Evolutionary conservation across 2,797 vertebrate species (phyloP).

Genomic region (Trematomus bernacchii): DNA sequence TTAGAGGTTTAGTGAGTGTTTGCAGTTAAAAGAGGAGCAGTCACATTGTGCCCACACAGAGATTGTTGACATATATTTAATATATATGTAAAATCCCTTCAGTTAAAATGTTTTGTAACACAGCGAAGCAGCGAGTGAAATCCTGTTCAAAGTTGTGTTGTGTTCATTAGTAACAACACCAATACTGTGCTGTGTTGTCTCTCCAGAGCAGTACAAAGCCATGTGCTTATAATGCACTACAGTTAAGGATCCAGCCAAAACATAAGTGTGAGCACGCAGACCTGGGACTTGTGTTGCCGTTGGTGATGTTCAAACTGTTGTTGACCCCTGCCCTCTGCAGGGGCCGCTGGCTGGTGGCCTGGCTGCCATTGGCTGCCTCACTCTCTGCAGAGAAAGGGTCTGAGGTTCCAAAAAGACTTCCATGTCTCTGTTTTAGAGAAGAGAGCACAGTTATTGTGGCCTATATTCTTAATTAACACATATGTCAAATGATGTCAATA

Average conservation of each 20-base stretch:
- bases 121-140: too few species aligned
- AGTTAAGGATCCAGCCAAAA: neutral
- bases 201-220: too few species aligned
- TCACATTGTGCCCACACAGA: too few species aligned
- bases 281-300: constrained; percentile 69
- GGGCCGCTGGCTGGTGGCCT: constrained; percentile 89
- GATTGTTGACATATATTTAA: too few species aligned
- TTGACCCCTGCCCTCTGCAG: constrained; percentile 88
- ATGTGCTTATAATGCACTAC: too few species aligned
- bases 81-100: too few species aligned
- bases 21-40: too few species aligned
- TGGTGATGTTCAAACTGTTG: constrained; percentile 70
- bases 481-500: neutral
- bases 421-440: constrained; percentile 84
- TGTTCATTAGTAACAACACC: too few species aligned
- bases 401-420: constrained; percentile 89
- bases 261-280: constrained; percentile 36
- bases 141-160: too few species aligned
- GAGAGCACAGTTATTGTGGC: neutral
- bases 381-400: constrained; percentile 87
- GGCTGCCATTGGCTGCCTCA: constrained; percentile 80
- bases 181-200: too few species aligned
- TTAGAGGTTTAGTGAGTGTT: too few species aligned
- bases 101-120: too few species aligned
- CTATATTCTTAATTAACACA: neutral